phyloP scores from a whole-genome alignment of 2,888 invertebrate genomes.

The Lithophane socia region DNA sequence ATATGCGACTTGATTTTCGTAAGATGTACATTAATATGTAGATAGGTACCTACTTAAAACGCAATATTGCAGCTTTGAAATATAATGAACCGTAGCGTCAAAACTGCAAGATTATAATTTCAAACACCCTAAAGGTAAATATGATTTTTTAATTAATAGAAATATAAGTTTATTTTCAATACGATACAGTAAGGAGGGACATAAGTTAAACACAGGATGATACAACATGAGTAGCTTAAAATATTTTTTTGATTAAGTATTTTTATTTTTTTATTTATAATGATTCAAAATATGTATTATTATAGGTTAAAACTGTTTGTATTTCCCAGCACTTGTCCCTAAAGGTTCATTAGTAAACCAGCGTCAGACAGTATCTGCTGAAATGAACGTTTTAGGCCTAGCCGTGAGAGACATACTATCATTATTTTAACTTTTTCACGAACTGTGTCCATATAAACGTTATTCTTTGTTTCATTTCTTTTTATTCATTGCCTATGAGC shows the following conservation, averaged over 20 bases:
- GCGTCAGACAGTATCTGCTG: too few relatives aligned
- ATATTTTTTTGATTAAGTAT: background rate
- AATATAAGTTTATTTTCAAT: background rate
- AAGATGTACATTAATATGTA: conserved; percentile 10
- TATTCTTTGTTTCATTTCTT: too few relatives aligned
- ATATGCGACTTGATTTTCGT: conserved; percentile 5
- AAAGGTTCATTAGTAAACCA: too few relatives aligned
- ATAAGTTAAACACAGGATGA: background rate
- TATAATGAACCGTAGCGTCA: conserved; percentile 11
- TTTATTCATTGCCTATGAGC: background rate
- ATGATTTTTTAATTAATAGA: background rate
- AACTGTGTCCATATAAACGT: too few relatives aligned
- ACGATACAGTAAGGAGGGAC: background rate
- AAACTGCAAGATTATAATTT: background rate
- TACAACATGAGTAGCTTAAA: background rate
- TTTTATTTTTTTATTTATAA: too few relatives aligned
- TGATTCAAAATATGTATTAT: too few relatives aligned
- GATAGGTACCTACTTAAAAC: background rate
- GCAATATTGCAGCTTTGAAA: conserved; percentile 18
- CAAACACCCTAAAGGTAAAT: background rate
- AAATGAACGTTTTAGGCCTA: too few relatives aligned
- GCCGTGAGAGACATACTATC: too few relatives aligned
- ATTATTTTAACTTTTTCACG: too few relatives aligned
- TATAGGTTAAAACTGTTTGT: background rate
- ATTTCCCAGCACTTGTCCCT: too few relatives aligned